Base-by-base conservation (phyloP, 2,113 vertebrate species). In the Bombycilla garrulus region DNA sequence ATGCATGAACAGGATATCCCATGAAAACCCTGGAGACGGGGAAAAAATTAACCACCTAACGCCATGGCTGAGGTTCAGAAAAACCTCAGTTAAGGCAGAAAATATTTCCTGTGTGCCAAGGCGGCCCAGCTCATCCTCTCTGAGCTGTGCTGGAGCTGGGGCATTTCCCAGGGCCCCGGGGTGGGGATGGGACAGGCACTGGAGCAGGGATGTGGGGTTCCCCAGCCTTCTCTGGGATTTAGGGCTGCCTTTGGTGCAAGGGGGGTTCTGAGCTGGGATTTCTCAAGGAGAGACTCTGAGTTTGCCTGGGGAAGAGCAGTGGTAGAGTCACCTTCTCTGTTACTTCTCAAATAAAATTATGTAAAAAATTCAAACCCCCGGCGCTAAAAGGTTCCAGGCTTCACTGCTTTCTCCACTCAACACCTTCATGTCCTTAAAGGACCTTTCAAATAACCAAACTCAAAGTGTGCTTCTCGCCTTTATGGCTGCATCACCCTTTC, bases 1-100 rank as follows among this genome's bases (percentile, higher is more conserved):
- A 7, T 48, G 61, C 86, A 81, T 36, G 91, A 90, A 86, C 82
- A 92, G 94, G 96, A 93, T 92, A 95, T 94, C 92, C 90, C 86
- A 62, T 0, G n/a, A 71, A 95, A 93, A 47, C 76, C 56, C 80
- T 33, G 33, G 91, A 73, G 91, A 83, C 60, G 7, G 38, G 50
- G 14, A 15, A 57, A 54, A 42, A 62, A 66, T 90, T 26, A 90
- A 62, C 51, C 44, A 25, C 47, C 16, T 58, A 62, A 81, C 3
- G 67, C 35, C 48, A 9, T 0, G 10, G 47, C 54, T 72, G 67
- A 24, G 58, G 62, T 15, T 61, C 36, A 90, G 76, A 70, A 66
- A 65, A 38, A 20, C 23, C 29, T 57, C 35, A 20, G 24, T 23
- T 19, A 10, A 82, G 53, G 79, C 42, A 88, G 62, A 31, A 90